Conservation (phyloP, 2,797 vertebrate genomes). For the Rhadinocentrus ornatus region DNA sequence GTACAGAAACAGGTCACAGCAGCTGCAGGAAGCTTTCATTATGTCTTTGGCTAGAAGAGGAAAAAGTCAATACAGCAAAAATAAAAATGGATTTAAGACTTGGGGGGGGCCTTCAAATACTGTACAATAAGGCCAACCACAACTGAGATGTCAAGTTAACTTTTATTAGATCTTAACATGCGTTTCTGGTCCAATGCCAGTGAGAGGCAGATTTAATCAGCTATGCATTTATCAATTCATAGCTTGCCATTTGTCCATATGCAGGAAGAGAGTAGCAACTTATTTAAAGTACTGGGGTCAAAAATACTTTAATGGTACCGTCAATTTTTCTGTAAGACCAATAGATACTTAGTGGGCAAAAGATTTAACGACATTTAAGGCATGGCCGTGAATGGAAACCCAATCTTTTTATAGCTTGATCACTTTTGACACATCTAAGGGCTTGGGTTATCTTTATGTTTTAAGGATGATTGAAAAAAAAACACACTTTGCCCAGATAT, state of each 20-base stretch:
- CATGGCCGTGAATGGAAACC: constrained; percentile 1
- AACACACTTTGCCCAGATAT: background rate
- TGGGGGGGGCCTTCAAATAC: constrained; percentile 80
- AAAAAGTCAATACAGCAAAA: constrained; percentile 83
- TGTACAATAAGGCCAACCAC: constrained; percentile 67
- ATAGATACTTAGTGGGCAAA: constrained; percentile 37
- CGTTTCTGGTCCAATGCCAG: constrained; percentile 45
- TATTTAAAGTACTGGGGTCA: constrained; percentile 36
- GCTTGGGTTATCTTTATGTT: constrained; percentile 4
- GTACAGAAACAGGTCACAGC: constrained; percentile 74
- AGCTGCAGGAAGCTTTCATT: constrained; percentile 80
- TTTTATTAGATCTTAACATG: constrained; percentile 61
- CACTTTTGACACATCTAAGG: constrained; percentile 6
- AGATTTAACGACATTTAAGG: constrained; percentile 11
- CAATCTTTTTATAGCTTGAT: constrained; percentile 14
- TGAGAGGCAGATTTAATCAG: constrained; percentile 52
- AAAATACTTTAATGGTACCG: constrained; percentile 26
- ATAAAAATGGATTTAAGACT: constrained; percentile 82
- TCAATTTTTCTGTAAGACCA: constrained; percentile 8
- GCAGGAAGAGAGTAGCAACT: constrained; percentile 12
- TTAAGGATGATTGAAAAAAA: constrained; percentile 8
- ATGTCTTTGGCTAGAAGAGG: constrained; percentile 76
- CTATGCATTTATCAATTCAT: constrained; percentile 48
- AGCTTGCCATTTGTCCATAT: constrained; percentile 31
- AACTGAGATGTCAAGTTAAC: constrained; percentile 71